These are phyloP conservation scores for Ernsta delagoae DNA, from an alignment of 2,888 invertebrate species.

Conservation along the genomic window DNA sequence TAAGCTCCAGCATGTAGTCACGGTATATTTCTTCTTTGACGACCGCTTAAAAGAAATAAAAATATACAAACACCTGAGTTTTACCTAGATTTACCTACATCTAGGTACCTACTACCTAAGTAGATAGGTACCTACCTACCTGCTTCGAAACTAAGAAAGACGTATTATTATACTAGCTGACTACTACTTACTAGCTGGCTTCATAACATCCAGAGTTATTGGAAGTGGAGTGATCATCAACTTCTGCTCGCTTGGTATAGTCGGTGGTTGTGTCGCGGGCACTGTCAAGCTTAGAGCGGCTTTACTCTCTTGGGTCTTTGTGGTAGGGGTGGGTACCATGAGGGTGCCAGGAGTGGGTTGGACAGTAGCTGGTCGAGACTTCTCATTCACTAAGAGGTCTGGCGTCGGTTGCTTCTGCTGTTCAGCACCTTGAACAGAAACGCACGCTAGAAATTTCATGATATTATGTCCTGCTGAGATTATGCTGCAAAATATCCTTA, in stretches of 20 bases:
- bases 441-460: not conserved
- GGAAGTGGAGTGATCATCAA: too few relatives aligned
- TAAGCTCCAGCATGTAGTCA: conserved; percentile 87
- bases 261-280: not conserved
- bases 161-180: too few relatives aligned
- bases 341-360: not conserved
- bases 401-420: conserved; percentile 65
- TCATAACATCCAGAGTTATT: too few relatives aligned
- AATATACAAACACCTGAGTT: too few relatives aligned
- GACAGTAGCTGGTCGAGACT: not conserved
- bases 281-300: not conserved
- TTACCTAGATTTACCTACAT: too few relatives aligned
- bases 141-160: too few relatives aligned
- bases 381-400: conserved; percentile 63
- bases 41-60: conserved; percentile 1
- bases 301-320: not conserved
- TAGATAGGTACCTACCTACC: too few relatives aligned
- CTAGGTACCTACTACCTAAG: too few relatives aligned
- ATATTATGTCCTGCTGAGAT: too few relatives aligned
- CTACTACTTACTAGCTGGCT: too few relatives aligned
- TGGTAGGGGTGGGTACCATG: not conserved
- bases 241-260: not conserved
- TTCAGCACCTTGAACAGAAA: conserved; percentile 48
- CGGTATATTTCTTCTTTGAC: conserved; percentile 59
- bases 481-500: too few relatives aligned